Percentiles rank a stretch among this genome's conserved stretches.
phyloP scores from a whole-genome alignment of 2,888 invertebrate species.

The Anagyrus pseudococci region DNA sequence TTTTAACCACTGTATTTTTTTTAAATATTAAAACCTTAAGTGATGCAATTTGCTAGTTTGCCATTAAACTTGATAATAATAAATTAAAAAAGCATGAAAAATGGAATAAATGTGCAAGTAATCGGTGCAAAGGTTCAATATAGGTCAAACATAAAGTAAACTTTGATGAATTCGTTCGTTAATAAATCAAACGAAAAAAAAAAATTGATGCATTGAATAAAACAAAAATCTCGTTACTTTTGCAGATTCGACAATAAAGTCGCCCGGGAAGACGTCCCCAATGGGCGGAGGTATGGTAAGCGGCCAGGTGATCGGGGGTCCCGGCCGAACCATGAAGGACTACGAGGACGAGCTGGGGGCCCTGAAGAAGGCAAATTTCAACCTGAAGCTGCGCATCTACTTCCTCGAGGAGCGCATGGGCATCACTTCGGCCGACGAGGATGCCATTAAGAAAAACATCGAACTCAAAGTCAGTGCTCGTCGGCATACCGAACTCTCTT shows the following conservation, averaged over 20 bases:
- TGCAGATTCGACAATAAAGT: conserved; percentile 50
- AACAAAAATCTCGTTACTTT: conserved; percentile 11
- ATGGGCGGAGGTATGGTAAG: conserved; percentile 36
- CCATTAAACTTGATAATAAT: too few species aligned
- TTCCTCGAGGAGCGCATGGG: conserved; percentile 86
- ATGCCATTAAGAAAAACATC: conserved; percentile 71
- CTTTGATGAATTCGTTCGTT: too few species aligned
- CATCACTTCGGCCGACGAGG: conserved; percentile 73
- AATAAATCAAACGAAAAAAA: too few species aligned
- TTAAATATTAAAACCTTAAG: too few species aligned
- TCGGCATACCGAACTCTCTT: too few species aligned
- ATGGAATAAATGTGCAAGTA: too few species aligned
- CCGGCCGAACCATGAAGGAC: conserved; percentile 84
- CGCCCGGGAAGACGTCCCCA: conserved; percentile 49
- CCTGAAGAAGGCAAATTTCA: conserved; percentile 90
- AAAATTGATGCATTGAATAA: too few species aligned
- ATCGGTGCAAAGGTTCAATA: too few species aligned
- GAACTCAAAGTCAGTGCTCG: conserved; percentile 68
- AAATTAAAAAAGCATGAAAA: too few species aligned
- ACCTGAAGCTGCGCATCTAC: conserved; percentile 88
- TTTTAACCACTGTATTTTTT: too few species aligned
- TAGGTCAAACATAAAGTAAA: too few species aligned
- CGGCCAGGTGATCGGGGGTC: conserved; percentile 49
- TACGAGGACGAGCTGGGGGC: conserved; percentile 85
- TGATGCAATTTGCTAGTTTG: too few species aligned